Conservation (phyloP, 1,140 invertebrate genomes). For the Drosophila auraria region DNA sequence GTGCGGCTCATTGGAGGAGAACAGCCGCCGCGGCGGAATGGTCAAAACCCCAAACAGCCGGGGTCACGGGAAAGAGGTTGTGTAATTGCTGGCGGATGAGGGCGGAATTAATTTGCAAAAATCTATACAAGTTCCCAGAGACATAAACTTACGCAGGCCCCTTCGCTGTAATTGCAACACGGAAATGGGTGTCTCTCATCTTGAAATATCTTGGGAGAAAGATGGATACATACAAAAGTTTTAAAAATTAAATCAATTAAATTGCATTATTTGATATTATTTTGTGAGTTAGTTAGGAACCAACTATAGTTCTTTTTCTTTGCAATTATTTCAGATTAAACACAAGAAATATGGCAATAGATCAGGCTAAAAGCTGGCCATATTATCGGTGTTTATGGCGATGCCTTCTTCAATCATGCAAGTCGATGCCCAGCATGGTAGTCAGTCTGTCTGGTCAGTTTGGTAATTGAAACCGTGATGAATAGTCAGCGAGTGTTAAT, state of each 20-base stretch:
- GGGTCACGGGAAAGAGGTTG: slow-evolving; percentile 4
- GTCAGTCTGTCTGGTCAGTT: slow-evolving; percentile 30
- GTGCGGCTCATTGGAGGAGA: slow-evolving; percentile 37
- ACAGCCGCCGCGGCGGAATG: background rate
- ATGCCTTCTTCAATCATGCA: slow-evolving; percentile 9
- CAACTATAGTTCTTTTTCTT: too few relatives aligned
- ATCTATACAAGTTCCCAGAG: slow-evolving; percentile 9
- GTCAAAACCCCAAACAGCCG: slow-evolving; percentile 9
- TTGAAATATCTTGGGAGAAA: background rate
- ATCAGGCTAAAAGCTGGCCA: background rate
- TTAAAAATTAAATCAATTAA: too few relatives aligned
- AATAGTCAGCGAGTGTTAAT: slow-evolving; percentile 74
- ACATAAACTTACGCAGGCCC: background rate
- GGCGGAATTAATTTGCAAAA: slow-evolving; percentile 44
- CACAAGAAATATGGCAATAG: too few relatives aligned
- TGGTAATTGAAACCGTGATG: slow-evolving; percentile 53
- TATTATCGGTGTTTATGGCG: slow-evolving; percentile 4
- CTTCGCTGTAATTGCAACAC: background rate
- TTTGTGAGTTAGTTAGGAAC: too few relatives aligned
- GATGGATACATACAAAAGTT: background rate
- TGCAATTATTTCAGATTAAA: background rate
- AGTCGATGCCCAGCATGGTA: slow-evolving; percentile 9
- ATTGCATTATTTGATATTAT: too few relatives aligned
- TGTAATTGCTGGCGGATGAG: slow-evolving; percentile 30
- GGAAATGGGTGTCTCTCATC: background rate